Evolutionary conservation across 2,888 invertebrate species (phyloP).

Genomic region (Neocrepidodera transversa): DNA sequence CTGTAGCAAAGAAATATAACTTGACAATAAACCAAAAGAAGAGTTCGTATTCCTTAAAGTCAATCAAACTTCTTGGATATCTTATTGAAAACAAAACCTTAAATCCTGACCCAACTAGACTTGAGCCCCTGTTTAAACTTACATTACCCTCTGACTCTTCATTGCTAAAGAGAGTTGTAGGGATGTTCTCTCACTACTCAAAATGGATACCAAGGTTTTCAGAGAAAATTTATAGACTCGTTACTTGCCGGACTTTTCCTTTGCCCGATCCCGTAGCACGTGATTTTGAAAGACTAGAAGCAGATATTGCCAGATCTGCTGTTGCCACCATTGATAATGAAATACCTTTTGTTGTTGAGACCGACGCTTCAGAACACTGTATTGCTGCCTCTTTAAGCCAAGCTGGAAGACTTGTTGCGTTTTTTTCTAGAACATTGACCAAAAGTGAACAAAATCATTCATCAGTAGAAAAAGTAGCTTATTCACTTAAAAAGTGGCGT

Average conservation of each 20-base stretch:
- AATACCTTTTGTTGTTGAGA: too few relatives aligned
- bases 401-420: neutral
- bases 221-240: too few relatives aligned
- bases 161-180: neutral
- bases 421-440: neutral
- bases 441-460: too few relatives aligned
- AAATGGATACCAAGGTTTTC: neutral
- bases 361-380: too few relatives aligned
- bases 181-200: neutral
- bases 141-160: neutral
- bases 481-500: neutral
- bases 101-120: neutral
- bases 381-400: too few relatives aligned
- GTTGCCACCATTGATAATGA: too few relatives aligned
- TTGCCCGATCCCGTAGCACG: neutral
- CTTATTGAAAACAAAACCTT: too few relatives aligned
- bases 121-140: neutral
- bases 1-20: neutral
- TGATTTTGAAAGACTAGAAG: neutral
- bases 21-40: neutral
- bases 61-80: too few relatives aligned
- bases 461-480: too few relatives aligned
- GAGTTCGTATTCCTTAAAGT: neutral
- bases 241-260: neutral
- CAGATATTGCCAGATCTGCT: neutral